Evolutionary conservation across 2,888 invertebrate genomes (phyloP).

Genomic region (Orthosia gothica): DNA sequence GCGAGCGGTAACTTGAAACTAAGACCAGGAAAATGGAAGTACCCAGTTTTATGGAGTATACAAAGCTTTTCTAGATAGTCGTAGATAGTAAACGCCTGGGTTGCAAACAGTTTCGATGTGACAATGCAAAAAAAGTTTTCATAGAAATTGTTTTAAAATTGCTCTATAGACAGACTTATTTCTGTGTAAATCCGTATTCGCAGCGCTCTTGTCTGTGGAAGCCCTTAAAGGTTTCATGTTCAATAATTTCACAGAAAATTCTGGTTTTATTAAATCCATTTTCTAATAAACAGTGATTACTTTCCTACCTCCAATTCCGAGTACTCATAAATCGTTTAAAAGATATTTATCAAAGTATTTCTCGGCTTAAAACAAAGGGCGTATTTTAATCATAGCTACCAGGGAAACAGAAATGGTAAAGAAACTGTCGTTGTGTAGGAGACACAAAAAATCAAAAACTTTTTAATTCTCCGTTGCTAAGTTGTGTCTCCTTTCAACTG

Average conservation of each 20-base stretch:
- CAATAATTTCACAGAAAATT: neutral
- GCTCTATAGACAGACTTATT: neutral
- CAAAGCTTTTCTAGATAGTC: neutral
- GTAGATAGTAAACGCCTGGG: neutral
- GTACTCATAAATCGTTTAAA: constrained; percentile 14
- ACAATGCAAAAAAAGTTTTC: neutral
- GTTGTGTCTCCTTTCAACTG: constrained; percentile 67
- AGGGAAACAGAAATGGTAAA: constrained; percentile 37
- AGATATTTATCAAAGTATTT: constrained; percentile 39
- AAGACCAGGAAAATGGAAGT: neutral
- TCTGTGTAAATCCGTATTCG: neutral
- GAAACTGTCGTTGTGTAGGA: constrained; percentile 44
- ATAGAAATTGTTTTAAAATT: neutral
- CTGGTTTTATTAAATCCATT: neutral
- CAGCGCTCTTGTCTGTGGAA: neutral
- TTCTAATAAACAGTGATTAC: constrained; percentile 3
- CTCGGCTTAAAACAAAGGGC: constrained; percentile 38
- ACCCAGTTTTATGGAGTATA: neutral
- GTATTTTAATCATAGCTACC: constrained; percentile 54
- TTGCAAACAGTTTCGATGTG: neutral
- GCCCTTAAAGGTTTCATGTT: neutral
- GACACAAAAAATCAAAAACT: constrained; percentile 71
- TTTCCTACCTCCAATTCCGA: constrained; percentile 3
- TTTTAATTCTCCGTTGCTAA: constrained; percentile 69
- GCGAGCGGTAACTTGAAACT: constrained; percentile 11